These are phyloP conservation scores for Eulithis prunata DNA, from an alignment of 2,888 invertebrate genomes.

Conservation along the genomic window DNA sequence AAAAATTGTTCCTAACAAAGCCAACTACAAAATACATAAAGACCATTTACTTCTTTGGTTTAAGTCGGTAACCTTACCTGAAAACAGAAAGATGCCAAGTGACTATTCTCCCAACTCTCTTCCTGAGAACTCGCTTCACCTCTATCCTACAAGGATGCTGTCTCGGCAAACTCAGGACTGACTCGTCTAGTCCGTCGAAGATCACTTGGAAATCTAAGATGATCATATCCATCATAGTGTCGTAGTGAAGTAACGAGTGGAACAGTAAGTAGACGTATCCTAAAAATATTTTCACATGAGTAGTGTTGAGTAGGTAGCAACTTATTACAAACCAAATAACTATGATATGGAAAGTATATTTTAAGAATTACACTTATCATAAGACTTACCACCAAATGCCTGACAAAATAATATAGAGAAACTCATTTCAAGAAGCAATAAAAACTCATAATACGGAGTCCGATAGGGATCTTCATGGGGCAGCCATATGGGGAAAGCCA, in stretches of 20 bases:
- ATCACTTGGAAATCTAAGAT: conserved; percentile 58
- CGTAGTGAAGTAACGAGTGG: conserved; percentile 64
- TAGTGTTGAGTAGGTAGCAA: too few relatives aligned
- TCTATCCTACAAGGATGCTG: conserved; percentile 47
- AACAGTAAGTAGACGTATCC: conserved; percentile 65
- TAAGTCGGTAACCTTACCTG: conserved; percentile 43
- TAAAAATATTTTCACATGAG: conserved; percentile 41
- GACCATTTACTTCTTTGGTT: too few relatives aligned
- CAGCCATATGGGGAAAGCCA: conserved; percentile 67
- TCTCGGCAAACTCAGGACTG: conserved; percentile 45
- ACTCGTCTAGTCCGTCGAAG: conserved; percentile 62
- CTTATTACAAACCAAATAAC: too few relatives aligned
- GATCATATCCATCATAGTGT: conserved; percentile 61
- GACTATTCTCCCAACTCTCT: conserved; percentile 57
- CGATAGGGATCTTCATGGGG: conserved; percentile 64
- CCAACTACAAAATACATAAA: too few relatives aligned
- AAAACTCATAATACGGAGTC: conserved; percentile 68
- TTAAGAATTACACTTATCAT: not conserved
- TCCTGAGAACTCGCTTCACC: conserved; percentile 53
- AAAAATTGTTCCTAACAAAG: too few relatives aligned
- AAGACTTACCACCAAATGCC: conserved; percentile 60
- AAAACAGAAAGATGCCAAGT: conserved; percentile 63
- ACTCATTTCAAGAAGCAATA: conserved; percentile 48
- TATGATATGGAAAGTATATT: too few relatives aligned
- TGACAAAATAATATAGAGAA: conserved; percentile 47